A percentile compares a stretch with the other conserved stretches of the same genome.
Conservation (phyloP, 2,797 vertebrate species). For the Limosa lapponica region DNA sequence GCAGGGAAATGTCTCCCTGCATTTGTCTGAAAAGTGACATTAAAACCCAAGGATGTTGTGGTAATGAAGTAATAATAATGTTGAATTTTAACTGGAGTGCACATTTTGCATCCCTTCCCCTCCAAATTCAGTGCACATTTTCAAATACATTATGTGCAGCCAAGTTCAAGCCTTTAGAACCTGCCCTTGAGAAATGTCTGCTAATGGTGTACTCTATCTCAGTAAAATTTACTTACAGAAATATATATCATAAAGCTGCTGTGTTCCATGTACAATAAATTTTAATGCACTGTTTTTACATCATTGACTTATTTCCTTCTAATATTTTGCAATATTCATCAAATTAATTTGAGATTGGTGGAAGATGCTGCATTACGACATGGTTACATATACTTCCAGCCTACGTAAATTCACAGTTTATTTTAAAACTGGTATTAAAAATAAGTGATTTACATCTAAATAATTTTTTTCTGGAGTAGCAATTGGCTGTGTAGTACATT, state of each 20-base stretch:
- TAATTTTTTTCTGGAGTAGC: not conserved
- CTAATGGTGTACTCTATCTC: not conserved
- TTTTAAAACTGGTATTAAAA: not conserved
- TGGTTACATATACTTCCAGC: not conserved
- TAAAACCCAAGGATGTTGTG: not conserved
- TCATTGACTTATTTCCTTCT: not conserved
- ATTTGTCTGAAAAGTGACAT: constrained; percentile 22
- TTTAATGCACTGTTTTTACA: not conserved
- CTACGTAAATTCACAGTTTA: not conserved
- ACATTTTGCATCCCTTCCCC: not conserved
- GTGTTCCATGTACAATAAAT: not conserved
- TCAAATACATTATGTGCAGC: not conserved
- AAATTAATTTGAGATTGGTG: not conserved
- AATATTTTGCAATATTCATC: not conserved
- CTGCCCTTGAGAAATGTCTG: not conserved
- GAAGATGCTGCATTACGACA: not conserved
- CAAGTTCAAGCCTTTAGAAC: not conserved
- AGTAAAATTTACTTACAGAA: constrained; percentile 18
- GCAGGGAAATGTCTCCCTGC: constrained; percentile 3
- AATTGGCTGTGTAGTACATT: not conserved
- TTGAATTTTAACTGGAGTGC: not conserved
- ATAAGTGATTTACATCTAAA: not conserved
- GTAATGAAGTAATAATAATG: constrained; percentile 16
- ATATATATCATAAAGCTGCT: not conserved
- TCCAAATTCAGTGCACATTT: not conserved